A percentile compares a stretch with the other conserved stretches of the same genome.
Evolutionary conservation across 2,113 vertebrate species (phyloP).

Genomic region (Dendropsophus ebraccatus): DNA sequence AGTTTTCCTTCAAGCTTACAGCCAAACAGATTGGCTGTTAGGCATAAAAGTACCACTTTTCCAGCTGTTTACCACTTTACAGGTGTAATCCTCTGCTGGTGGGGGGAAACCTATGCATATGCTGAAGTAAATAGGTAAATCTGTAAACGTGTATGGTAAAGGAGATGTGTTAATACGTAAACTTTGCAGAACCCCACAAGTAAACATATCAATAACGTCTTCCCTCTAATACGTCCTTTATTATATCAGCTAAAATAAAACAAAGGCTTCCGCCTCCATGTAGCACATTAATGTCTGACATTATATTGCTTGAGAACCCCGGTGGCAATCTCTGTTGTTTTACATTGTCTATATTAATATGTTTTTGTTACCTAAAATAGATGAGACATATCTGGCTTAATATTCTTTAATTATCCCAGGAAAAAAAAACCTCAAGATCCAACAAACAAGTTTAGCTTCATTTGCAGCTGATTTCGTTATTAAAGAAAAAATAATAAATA

Average conservation of each 20-base stretch:
- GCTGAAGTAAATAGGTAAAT: too few species aligned
- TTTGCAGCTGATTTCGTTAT: constrained; percentile 58
- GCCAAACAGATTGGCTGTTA: too few species aligned
- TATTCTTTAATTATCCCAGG: constrained; percentile 60
- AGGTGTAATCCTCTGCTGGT: too few species aligned
- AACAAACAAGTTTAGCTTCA: constrained; percentile 57
- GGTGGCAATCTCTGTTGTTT: constrained; percentile 45
- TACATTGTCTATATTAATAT: constrained; percentile 56
- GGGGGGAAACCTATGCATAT: too few species aligned
- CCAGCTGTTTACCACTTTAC: too few species aligned
- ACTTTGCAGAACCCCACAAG: not conserved
- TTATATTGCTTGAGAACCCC: constrained; percentile 50
- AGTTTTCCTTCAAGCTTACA: too few species aligned
- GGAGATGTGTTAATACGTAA: not conserved
- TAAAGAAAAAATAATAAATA: constrained; percentile 60
- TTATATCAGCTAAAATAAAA: constrained; percentile 21
- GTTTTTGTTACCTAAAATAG: constrained; percentile 58
- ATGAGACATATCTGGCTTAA: constrained; percentile 56
- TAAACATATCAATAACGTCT: constrained; percentile 12
- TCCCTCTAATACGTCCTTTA: constrained; percentile 13
- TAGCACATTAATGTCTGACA: constrained; percentile 47
- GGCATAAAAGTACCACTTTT: too few species aligned
- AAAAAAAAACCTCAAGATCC: constrained; percentile 35
- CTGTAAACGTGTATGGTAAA: not conserved
- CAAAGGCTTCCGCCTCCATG: not conserved